Conservation (phyloP, 2,888 invertebrate genomes). For the Drosophila paranaensis region DNA sequence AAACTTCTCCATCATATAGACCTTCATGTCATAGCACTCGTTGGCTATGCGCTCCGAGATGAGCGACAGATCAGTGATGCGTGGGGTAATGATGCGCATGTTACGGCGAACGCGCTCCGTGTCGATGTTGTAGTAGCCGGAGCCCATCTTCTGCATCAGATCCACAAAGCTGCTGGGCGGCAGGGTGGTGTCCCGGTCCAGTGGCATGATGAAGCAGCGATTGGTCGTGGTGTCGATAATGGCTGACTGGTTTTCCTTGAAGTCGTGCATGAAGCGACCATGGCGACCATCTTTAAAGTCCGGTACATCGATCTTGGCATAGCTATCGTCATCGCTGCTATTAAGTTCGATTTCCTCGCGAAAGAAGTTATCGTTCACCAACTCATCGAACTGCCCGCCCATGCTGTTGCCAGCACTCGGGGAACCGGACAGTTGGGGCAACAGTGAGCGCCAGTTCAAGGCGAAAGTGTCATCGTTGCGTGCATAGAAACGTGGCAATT, state of each 20-base stretch:
- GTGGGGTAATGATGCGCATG: slow-evolving; percentile 91
- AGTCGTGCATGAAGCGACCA: slow-evolving; percentile 96
- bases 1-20: slow-evolving; percentile 90
- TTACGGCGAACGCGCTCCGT: slow-evolving; percentile 91
- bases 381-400: slow-evolving; percentile 41
- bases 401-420: slow-evolving; percentile 19
- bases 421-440: slow-evolving; percentile 59
- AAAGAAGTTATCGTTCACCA: slow-evolving; percentile 86
- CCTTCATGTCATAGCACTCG: slow-evolving; percentile 89
- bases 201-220: slow-evolving; percentile 96
- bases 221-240: slow-evolving; percentile 91
- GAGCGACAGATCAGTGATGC: slow-evolving; percentile 87
- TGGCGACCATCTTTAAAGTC: slow-evolving; percentile 92
- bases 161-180: slow-evolving; percentile 93
- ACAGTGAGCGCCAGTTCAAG: slow-evolving; percentile 71
- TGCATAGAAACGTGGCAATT: slow-evolving; percentile 79
- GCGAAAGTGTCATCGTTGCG: slow-evolving; percentile 80
- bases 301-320: slow-evolving; percentile 94
- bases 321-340: slow-evolving; percentile 87
- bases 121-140: slow-evolving; percentile 92
- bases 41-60: slow-evolving; percentile 90
- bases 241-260: slow-evolving; percentile 90
- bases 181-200: slow-evolving; percentile 91
- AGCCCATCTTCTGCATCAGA: slow-evolving; percentile 91
- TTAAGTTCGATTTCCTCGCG: slow-evolving; percentile 93